These are phyloP conservation scores for Caenorhabditis doughertyi DNA, from an alignment of 2,888 invertebrate genomes.

Conservation along the genomic window DNA sequence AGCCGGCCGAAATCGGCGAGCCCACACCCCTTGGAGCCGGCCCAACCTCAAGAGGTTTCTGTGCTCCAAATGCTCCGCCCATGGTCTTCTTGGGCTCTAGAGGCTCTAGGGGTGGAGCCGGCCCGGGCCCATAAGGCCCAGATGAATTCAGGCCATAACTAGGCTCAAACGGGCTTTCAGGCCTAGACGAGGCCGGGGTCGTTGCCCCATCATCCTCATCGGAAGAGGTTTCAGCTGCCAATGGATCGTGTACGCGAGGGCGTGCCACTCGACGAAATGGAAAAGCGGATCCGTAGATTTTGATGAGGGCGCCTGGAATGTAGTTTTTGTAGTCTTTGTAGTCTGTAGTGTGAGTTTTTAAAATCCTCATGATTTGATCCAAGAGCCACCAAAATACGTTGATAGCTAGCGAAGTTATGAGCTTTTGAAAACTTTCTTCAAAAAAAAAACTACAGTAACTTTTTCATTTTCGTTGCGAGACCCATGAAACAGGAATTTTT, in stretches of 20 bases:
- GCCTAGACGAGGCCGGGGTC: background rate
- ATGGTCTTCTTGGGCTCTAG: no score
- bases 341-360: no score
- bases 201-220: background rate
- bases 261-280: background rate
- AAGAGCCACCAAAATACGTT: no score
- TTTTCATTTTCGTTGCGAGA: no score
- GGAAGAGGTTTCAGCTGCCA: background rate
- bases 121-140: background rate
- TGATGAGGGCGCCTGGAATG: background rate
- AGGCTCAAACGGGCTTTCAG: background rate
- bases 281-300: background rate
- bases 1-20: no score
- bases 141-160: no score
- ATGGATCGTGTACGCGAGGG: background rate
- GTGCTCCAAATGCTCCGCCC: no score
- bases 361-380: background rate
- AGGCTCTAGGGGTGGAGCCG: background rate
- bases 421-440: background rate
- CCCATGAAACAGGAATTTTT: no score
- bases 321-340: background rate
- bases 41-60: no score
- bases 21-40: no score
- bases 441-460: no score
- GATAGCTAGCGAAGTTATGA: background rate